Base-by-base conservation (phyloP, 1,140 invertebrate genomes). In the Protaetia brevitarsis region DNA sequence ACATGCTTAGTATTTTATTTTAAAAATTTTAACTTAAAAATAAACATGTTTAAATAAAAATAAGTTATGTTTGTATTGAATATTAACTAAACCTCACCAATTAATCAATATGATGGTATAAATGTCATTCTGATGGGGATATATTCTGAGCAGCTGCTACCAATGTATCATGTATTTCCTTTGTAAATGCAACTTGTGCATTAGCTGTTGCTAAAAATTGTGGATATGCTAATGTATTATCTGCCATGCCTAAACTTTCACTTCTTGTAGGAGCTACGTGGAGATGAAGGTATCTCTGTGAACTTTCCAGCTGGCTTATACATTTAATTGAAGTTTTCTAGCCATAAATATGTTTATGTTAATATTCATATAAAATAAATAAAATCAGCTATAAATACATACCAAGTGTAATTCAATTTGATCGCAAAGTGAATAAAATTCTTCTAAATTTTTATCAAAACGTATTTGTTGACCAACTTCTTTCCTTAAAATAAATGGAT, bases 361-460 rank as follows among this genome's bases (percentile, higher is more conserved):
- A 8, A 27, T 16, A 59, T 5, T 59, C 1, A 59, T 8, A 58
- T 13, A 26, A 31, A 11, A 36, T 11, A 34, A 36, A 4, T 16
- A 34, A 59, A 69, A 66, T 37, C 19, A n/a, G n/a, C n/a, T n/a
- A n/a, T n/a, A 28, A 62, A 36, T 63, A 79, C 82, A 84, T 83
- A 91, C 89, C 82, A 97, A 84, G 79, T 95, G 89, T 7, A 96
- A 79, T 79, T 97, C 95, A 73, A 96, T 93, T 82, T 96, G 94
- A 81, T 97, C 95, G 80, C 94, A 96, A 51, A 95, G 87, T 0
- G 93, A 91, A 78, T 94, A 97, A 76, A 97, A 96, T 73, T 97
- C 94, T 81, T 97, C 95, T 71, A 96, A 83, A 73, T 90, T 89
- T n/a, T 94, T 95, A 74, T 97, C 95, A 82, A 96, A 95, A 63